Evolutionary conservation across 2,888 invertebrate genomes (phyloP).

Genomic region (Pediacus dermestoides): DNA sequence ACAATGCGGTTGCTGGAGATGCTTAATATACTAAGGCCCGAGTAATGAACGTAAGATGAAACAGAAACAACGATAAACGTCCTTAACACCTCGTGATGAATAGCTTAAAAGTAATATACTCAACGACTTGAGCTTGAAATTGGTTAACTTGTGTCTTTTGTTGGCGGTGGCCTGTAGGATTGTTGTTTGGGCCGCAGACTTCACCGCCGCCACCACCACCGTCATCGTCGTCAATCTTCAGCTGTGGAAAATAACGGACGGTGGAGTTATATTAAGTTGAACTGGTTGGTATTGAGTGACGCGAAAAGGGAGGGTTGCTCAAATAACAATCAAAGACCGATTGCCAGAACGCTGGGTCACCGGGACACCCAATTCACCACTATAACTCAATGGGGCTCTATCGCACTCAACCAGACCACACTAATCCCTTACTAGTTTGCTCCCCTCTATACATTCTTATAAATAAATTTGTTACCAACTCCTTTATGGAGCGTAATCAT

Average conservation of each 20-base stretch:
- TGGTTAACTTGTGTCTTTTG: no score
- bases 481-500: conserved; percentile 44
- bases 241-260: no score
- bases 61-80: conserved; percentile 49
- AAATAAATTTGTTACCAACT: conserved; percentile 44
- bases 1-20: conserved; percentile 46
- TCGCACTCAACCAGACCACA: conserved; percentile 41
- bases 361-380: conserved; percentile 34
- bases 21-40: conserved; percentile 46
- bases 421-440: conserved; percentile 33
- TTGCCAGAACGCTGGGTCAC: conserved; percentile 36
- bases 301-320: conserved; percentile 39
- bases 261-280: conserved; percentile 15
- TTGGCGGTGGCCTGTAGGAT: conserved; percentile 15
- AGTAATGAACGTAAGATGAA: conserved; percentile 49
- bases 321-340: conserved; percentile 45
- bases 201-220: no score
- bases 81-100: conserved; percentile 48
- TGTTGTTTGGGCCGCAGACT: conserved; percentile 12
- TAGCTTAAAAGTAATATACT: conserved; percentile 45
- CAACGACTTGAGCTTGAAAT: conserved; percentile 1
- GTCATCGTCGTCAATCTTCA: no score
- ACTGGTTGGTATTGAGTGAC: conserved; percentile 29
- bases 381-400: conserved; percentile 43
- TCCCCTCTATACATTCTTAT: conserved; percentile 33